Base-by-base conservation (phyloP, 30 jellyfish, hydroid and myxozoan species). In the Aurelia coerulea region DNA sequence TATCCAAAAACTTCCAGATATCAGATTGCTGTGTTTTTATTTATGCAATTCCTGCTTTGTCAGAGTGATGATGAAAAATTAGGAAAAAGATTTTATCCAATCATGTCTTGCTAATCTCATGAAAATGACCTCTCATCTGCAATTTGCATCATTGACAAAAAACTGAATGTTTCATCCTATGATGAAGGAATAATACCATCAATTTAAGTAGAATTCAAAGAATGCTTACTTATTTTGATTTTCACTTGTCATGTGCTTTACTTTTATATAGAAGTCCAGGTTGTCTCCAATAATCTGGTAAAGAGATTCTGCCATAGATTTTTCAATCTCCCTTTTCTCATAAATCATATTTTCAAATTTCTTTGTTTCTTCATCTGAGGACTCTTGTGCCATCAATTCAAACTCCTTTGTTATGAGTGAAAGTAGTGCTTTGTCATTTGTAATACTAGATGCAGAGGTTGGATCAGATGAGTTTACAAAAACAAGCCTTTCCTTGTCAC, bases 191-290 rank as follows among this genome's bases (percentile, higher is more conserved):
- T 5, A 33, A 34, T 39, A 34, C 14, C 29, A 70, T 23, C 32
- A 34, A 39, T 70, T 65, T 65, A 5, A 64, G 35, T 15, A 64
- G 35, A 64, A 64, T n/a, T 64, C 35, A 69, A 69, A 33, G 59
- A 70, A 33, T 10, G 10, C 53, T 70, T 53, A 52, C 84, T 53
- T 46, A 73, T 74, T 74, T 51, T 74, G 84, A 53, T 74, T 74
- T 53, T 74, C 84, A 74, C 84, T 74, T 49, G 71, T 5, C 84
- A 74, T 74, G 84, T 74, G 84, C 54, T 74, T 74, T 46, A 74
- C 84, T 74, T 74, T 74, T 2, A 74, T 74, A 46, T 74, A 74
- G 10, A 74, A 74, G 41, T 74, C 84, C 31, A 74, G 41, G 31
- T 74, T 23, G 53, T 74, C 84, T n/a, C 84, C 84, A 74, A 49